Conservation (phyloP, 23 tunicate genomes). For the Aplidium turbinatum region DNA sequence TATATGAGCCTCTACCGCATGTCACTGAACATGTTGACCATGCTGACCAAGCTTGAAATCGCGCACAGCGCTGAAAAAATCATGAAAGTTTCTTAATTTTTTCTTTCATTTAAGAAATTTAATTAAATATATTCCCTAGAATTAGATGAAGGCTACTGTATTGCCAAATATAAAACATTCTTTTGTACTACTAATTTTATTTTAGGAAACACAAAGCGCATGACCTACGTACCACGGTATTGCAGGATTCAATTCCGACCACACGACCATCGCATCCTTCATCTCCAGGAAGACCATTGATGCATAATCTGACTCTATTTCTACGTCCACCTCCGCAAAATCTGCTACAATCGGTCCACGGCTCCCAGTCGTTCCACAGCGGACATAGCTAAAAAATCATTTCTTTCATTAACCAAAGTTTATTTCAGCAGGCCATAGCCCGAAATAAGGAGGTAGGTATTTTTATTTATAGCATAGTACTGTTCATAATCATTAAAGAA, state of each 20-base stretch:
- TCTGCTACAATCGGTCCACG: slow-evolving; percentile 45
- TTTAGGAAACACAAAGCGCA: background rate
- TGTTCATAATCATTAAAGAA: too few relatives aligned
- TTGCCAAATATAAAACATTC: background rate
- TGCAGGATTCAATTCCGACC: background rate
- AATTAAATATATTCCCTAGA: background rate
- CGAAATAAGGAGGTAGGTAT: too few relatives aligned
- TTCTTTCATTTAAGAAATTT: background rate
- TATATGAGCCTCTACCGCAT: slow-evolving; percentile 59
- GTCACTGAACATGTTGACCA: slow-evolving; percentile 58
- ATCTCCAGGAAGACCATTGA: slow-evolving; percentile 52
- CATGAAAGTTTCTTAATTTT: background rate
- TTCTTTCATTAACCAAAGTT: too few relatives aligned
- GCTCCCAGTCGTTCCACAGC: slow-evolving; percentile 42
- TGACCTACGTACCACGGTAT: slow-evolving; percentile 6
- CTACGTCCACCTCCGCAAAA: slow-evolving; percentile 56
- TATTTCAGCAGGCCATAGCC: too few relatives aligned
- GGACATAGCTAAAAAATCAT: slow-evolving; percentile 31
- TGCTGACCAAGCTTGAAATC: slow-evolving; percentile 43
- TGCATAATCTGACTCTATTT: slow-evolving; percentile 40
- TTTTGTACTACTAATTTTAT: background rate
- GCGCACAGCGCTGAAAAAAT: slow-evolving; percentile 61
- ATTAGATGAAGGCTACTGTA: background rate
- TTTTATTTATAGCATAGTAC: too few relatives aligned
- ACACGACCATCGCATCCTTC: slow-evolving; percentile 38